Percentiles rank a stretch among this genome's conserved stretches.
Evolutionary conservation across 2,797 vertebrate species (phyloP).

Genomic region (Sphenopsis melanotis): DNA sequence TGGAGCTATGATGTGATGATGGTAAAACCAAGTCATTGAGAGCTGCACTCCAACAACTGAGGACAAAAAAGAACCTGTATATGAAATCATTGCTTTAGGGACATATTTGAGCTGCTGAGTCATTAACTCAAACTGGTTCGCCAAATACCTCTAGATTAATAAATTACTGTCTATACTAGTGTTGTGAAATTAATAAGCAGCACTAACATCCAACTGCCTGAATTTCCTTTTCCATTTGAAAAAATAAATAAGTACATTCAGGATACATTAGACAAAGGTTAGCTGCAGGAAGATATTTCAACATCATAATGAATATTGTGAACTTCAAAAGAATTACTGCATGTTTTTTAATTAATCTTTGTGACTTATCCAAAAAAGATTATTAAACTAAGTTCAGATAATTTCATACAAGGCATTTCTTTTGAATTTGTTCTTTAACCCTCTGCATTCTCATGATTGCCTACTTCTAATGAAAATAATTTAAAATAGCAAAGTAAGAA

Average conservation of each 20-base stretch:
- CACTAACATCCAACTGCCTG: background rate
- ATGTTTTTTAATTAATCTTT: background rate
- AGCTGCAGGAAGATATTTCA: conserved; percentile 24
- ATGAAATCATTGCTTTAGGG: conserved; percentile 51
- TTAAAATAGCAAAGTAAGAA: background rate
- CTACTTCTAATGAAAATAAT: background rate
- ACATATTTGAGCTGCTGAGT: conserved; percentile 26
- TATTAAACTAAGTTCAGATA: background rate
- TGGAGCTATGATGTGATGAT: background rate
- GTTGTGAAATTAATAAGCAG: background rate
- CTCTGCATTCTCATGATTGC: background rate
- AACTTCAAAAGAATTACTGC: conserved; percentile 39
- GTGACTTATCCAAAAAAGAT: background rate
- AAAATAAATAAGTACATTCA: conserved; percentile 22
- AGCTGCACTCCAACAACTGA: background rate
- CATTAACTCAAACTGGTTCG: background rate
- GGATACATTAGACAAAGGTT: conserved; percentile 21
- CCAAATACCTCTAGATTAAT: conserved; percentile 31
- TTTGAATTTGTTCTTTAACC: background rate
- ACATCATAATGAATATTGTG: conserved; percentile 6
- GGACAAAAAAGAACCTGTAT: conserved; percentile 20
- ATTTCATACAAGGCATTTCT: background rate
- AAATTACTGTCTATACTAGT: conserved; percentile 10
- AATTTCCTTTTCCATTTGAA: conserved; percentile 40
- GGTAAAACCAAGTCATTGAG: background rate